phyloP scores from a whole-genome alignment of 2,888 invertebrate species.

The Clivina fossor region DNA sequence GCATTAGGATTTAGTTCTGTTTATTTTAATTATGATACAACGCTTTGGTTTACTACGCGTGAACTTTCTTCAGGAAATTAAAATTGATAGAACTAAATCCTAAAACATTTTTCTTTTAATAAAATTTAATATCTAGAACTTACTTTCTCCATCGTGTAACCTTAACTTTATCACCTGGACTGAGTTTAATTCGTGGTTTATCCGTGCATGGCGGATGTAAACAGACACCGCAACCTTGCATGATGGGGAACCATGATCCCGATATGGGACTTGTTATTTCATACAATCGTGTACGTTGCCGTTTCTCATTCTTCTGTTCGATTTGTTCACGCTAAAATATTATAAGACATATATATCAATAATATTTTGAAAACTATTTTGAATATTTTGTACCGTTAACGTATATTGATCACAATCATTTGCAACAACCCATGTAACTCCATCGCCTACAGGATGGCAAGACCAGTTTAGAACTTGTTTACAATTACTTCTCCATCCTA shows the following conservation, averaged over 20 bases:
- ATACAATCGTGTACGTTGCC: constrained; percentile 71
- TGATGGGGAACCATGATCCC: constrained; percentile 77
- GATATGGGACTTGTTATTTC: constrained; percentile 64
- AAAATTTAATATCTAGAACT: constrained; percentile 40
- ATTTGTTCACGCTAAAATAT: constrained; percentile 76
- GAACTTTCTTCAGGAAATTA: too few relatives aligned
- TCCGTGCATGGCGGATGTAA: constrained; percentile 81
- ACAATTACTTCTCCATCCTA: constrained; percentile 67
- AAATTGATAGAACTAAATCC: too few relatives aligned
- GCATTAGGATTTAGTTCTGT: too few relatives aligned
- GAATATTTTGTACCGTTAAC: constrained; percentile 70
- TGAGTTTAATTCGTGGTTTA: constrained; percentile 77
- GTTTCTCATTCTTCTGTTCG: constrained; percentile 85
- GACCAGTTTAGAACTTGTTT: constrained; percentile 67
- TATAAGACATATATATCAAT: not conserved
- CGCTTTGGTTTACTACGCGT: too few relatives aligned
- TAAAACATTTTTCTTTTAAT: constrained; percentile 12
- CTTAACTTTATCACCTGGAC: constrained; percentile 68
- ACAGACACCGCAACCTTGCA: constrained; percentile 67
- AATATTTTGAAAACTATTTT: constrained; percentile 10
- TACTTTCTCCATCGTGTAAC: constrained; percentile 88
- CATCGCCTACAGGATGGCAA: constrained; percentile 64
- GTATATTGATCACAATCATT: constrained; percentile 85
- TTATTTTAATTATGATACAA: too few relatives aligned
- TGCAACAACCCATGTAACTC: constrained; percentile 75